Conservation (phyloP, 2,888 invertebrate species). For the Aricia artaxerxes region DNA sequence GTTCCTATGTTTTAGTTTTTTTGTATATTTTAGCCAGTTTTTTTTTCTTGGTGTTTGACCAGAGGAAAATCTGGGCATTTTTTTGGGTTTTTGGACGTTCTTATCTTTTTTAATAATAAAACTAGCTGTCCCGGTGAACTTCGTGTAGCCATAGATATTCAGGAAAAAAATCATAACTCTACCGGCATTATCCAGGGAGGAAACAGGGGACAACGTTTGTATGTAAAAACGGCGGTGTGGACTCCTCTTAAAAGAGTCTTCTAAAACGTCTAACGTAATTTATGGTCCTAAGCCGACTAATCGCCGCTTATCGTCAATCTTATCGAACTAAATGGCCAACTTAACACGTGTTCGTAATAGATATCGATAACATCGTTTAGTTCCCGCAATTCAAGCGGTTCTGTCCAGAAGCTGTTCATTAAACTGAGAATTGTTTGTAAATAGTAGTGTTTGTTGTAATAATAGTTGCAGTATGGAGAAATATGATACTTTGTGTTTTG, state of each 20-base stretch:
- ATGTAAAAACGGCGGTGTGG: too few relatives aligned
- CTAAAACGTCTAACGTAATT: not conserved
- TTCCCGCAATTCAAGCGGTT: not conserved
- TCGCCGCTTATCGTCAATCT: constrained; percentile 13
- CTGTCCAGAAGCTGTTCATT: not conserved
- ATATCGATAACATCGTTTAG: constrained; percentile 12
- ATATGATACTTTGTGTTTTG: not conserved
- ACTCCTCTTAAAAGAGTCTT: not conserved
- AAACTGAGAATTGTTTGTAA: not conserved
- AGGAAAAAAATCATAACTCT: too few relatives aligned
- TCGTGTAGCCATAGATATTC: too few relatives aligned
- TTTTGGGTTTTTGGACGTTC: too few relatives aligned
- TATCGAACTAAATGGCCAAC: constrained; percentile 17
- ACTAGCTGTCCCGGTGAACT: too few relatives aligned
- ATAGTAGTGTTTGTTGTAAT: not conserved
- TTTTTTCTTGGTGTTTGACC: too few relatives aligned
- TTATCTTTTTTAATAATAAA: too few relatives aligned
- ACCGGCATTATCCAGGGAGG: too few relatives aligned
- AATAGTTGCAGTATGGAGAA: not conserved
- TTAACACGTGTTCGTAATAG: constrained; percentile 20
- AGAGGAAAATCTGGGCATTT: too few relatives aligned
- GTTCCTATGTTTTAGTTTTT: too few relatives aligned
- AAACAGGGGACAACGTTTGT: too few relatives aligned
- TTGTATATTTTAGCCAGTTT: too few relatives aligned
- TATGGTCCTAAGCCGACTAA: not conserved